Evolutionary conservation across 2,797 vertebrate species (phyloP).

Genomic region (Alauda arvensis): DNA sequence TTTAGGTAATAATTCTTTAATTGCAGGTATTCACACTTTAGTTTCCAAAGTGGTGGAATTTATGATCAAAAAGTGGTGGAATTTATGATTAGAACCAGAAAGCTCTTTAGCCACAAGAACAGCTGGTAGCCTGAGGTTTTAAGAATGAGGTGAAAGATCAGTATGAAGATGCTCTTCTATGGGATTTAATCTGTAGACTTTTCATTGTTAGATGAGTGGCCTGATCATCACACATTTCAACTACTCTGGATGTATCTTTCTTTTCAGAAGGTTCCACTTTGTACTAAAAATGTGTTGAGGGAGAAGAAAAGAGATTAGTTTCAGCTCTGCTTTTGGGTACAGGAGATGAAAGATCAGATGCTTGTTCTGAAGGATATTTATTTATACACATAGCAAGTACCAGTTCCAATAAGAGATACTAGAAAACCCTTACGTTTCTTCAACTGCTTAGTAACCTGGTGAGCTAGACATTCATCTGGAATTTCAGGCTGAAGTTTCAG

Average conservation of each 20-base stretch:
- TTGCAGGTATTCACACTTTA: background rate
- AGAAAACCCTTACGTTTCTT: background rate
- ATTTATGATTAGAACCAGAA: background rate
- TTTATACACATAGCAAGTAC: background rate
- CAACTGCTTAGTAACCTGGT: background rate
- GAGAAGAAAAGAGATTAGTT: background rate
- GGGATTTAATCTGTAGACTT: background rate
- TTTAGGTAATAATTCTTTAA: background rate
- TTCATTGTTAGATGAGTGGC: background rate
- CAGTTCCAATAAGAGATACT: background rate
- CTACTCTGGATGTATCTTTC: background rate
- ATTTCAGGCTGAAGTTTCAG: background rate
- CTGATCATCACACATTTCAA: background rate
- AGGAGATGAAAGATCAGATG: background rate
- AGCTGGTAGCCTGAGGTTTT: background rate
- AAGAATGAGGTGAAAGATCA: background rate
- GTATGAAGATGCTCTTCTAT: background rate
- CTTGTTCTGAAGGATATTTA: background rate
- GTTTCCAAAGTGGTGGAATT: background rate
- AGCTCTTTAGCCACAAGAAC: background rate
- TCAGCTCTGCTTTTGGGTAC: background rate
- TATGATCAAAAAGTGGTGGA: background rate
- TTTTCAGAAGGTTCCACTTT: background rate
- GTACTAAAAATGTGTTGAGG: background rate
- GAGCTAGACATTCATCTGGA: background rate